Percentiles rank a stretch among this genome's conserved stretches.
phyloP scores from a whole-genome alignment of 2,113 vertebrate genomes.

The Oreochromis spilurus region DNA sequence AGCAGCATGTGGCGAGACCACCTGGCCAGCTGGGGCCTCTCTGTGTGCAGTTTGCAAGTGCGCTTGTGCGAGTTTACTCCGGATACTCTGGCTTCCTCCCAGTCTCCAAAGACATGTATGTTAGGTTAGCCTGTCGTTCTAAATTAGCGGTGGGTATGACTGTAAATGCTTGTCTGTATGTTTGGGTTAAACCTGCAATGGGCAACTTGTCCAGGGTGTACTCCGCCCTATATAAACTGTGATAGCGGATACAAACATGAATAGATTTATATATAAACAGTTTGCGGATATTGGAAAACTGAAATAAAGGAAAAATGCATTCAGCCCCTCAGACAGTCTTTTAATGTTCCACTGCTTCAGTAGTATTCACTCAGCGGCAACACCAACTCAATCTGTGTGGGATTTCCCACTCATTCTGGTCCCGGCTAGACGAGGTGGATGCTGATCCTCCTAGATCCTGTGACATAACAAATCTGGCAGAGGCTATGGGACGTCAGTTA shows the following conservation, averaged over 20 bases:
- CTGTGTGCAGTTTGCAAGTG: background rate
- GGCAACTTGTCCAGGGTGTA: background rate
- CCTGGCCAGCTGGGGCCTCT: background rate
- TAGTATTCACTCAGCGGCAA: background rate
- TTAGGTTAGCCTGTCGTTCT: background rate
- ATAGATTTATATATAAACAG: background rate
- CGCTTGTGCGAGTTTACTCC: background rate
- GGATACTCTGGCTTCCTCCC: background rate
- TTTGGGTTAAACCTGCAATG: background rate
- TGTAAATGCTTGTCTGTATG: background rate
- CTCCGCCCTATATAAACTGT: background rate
- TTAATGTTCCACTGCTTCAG: background rate
- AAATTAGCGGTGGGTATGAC: background rate
- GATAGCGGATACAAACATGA: background rate
- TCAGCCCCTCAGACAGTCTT: background rate
- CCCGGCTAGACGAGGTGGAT: slow-evolving; percentile 53
- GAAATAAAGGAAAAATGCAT: background rate
- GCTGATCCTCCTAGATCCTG: slow-evolving; percentile 70
- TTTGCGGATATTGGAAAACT: background rate
- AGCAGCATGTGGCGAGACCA: background rate
- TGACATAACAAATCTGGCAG: slow-evolving; percentile 70
- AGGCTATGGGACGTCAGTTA: slow-evolving; percentile 32
- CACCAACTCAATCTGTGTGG: slow-evolving; percentile 14
- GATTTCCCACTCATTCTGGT: slow-evolving; percentile 56
- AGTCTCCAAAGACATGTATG: background rate